Percentiles rank a stretch among this genome's conserved stretches.
phyloP scores from a whole-genome alignment of 2,888 invertebrate species.

The Pachycephus smyrnensis region DNA sequence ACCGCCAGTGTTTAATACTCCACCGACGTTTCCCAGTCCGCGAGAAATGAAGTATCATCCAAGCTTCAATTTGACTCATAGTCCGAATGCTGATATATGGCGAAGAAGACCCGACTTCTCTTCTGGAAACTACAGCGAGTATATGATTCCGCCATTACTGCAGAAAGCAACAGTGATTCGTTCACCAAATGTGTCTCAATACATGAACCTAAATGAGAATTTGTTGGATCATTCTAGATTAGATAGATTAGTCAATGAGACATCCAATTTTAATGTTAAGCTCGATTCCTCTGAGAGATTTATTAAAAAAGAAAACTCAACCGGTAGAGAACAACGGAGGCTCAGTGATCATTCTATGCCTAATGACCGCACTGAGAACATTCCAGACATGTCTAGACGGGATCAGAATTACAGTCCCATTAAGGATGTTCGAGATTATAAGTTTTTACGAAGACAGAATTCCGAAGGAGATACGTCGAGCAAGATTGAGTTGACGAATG shows the following conservation, averaged over 20 bases:
- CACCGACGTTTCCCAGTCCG: conserved; percentile 50
- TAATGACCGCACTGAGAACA: conserved; percentile 45
- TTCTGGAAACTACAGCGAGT: conserved; percentile 49
- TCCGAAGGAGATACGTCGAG: conserved; percentile 58
- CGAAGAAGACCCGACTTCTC: conserved; percentile 51
- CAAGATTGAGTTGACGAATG: not conserved
- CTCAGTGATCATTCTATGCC: conserved; percentile 45
- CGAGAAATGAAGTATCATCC: conserved; percentile 53
- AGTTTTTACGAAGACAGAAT: conserved; percentile 56
- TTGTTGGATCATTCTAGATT: conserved; percentile 52
- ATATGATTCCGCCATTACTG: conserved; percentile 43
- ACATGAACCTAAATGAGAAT: conserved; percentile 54
- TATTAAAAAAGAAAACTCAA: conserved; percentile 39
- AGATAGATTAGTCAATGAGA: conserved; percentile 53
- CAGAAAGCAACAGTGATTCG: conserved; percentile 57
- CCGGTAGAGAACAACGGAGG: conserved; percentile 52
- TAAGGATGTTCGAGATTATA: conserved; percentile 51
- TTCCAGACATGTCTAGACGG: conserved; percentile 39
- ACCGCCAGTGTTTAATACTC: conserved; percentile 58
- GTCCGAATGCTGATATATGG: conserved; percentile 61
- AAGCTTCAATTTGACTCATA: conserved; percentile 46
- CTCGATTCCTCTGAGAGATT: conserved; percentile 50
- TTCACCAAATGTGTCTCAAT: conserved; percentile 58
- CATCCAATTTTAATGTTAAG: conserved; percentile 57
- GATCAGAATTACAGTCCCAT: conserved; percentile 38